Base-by-base conservation (phyloP, 2,113 vertebrate genomes). In the Hemibagrus wyckioides region DNA sequence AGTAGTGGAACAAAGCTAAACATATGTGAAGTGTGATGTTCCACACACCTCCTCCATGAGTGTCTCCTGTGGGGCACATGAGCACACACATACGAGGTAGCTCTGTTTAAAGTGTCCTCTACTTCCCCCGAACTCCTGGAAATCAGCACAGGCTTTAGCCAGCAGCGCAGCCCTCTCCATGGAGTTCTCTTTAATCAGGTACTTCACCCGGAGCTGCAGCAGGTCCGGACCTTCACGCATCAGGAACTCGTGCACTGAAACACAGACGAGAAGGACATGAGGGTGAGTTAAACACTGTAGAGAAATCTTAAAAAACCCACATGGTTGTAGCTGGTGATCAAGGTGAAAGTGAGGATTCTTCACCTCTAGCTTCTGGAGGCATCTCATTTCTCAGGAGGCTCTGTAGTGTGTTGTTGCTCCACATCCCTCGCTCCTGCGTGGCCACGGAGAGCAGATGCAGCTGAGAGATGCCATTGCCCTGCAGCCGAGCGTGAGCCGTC, bases 121-220 rank as follows among this genome's bases (percentile, higher is more conserved):
- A 92, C 95, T 96, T 83, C 92, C 93, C 87, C 95, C 94, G 91
- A 99, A 96, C 90, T 94, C 95, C n/a, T 95, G 94, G 86, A 95
- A 95, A 85, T 99, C 96, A 17, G 95, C 95, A 93, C 97, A 99
- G 25, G 96, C 92, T 93, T 97, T 98, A 89, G 98, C 97, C 93
- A 99, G 93, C 89, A 94, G 92, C 52, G 96, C 96, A 83, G 97
- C 97, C 93, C 96, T 95, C 0, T 84, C 95, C 90, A 96, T 91
- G 83, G 96, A 94, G 93, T 94, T 95, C 87, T 96, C 95, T 94
- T 99, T 99, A 90, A 99, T 97, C 85, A 99, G 95, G 87, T 97
- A 97, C 89, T 98, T 99, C 91, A 99, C 95, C 91, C 98, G 95
- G 97, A 99, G 97, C 94, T 96, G 95, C 94, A 98, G 91, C 90